Evolutionary conservation across 2,113 vertebrate species (phyloP), one percentile per base, ranked within the genome.

Genomic region (Triplophysa siluroides): DNA sequence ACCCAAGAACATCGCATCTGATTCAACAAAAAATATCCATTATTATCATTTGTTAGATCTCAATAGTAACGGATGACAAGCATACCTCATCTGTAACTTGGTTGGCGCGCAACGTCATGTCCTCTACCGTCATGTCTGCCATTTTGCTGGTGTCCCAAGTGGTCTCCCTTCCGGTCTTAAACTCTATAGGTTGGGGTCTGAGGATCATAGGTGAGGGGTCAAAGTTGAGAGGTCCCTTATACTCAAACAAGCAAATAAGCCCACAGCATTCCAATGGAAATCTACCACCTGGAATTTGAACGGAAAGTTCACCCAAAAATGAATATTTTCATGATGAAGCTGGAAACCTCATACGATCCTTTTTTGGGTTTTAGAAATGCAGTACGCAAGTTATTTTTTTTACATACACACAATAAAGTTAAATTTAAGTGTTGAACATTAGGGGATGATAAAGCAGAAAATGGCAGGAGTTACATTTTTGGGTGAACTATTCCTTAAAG

Each of bases 71-170:
- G 52, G 38, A 68, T 10, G 43, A 47, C 10, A 18, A 21, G 16
- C 52, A 41, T 93, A 99, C 98, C 94, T 99, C 98, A 89, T 99
- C 97, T 0, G 98, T 98, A 90, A 99, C 91, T 85, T 98, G 94
- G 90, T 98, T 92, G 86, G 95, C 95, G 83, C 87, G 93, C 61
- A 90, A 66, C 52, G 96, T 92, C 62, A 99, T 96, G 81, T 98
- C 93, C 85, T 99, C 96, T 86, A 93, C 83, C 0, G 93, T 91
- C 79, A 96, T 91, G 52, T 98, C 94, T 33, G 93, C 95, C 98
- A 98, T 99, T 84, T 91, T 94, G 89, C 72, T 88, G 80, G 78
- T 81, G 66, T 91, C 84, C 67, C 68, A 50, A 81, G 86, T 91
- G 83, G 86, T 75, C 67, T 84, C 74, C 88, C 86, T 87, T 82